A percentile compares a stretch with the other conserved stretches of the same genome.
phyloP scores from a whole-genome alignment of 2,888 invertebrate species.

The Luperina nickerlii region DNA sequence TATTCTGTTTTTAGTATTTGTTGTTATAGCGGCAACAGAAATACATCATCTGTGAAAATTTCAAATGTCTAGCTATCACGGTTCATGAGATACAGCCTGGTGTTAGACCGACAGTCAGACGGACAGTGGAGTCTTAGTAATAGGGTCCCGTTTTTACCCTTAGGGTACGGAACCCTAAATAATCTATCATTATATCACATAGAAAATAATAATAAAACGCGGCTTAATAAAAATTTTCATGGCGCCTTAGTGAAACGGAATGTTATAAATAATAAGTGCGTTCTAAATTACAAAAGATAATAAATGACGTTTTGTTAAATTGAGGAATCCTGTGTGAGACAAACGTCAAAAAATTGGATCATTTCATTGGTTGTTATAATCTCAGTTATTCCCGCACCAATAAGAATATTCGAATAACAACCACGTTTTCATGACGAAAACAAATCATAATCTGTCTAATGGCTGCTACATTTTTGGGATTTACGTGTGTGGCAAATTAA shows the following conservation, averaged over 20 bases:
- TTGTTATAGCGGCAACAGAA: too few relatives aligned
- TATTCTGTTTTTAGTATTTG: too few relatives aligned
- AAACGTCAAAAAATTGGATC: constrained; percentile 42
- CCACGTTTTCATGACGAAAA: constrained; percentile 68
- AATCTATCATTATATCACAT: too few relatives aligned
- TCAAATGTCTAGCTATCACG: too few relatives aligned
- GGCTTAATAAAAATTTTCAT: too few relatives aligned
- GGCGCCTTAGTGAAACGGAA: constrained; percentile 37
- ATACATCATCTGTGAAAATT: too few relatives aligned
- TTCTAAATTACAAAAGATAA: constrained; percentile 45
- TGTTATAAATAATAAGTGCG: constrained; percentile 21
- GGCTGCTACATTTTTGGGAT: constrained; percentile 76
- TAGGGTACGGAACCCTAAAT: too few relatives aligned
- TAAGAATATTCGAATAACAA: constrained; percentile 40
- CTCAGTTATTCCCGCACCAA: constrained; percentile 18
- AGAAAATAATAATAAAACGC: neutral
- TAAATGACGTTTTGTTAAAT: neutral
- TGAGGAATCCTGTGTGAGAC: neutral
- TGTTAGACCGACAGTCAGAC: too few relatives aligned
- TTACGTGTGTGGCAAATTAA: constrained; percentile 75
- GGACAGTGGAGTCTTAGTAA: too few relatives aligned
- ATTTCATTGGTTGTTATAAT: constrained; percentile 35
- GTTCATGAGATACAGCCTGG: too few relatives aligned
- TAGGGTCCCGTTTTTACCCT: too few relatives aligned
- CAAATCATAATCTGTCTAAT: constrained; percentile 70